These are phyloP conservation scores for Natrix natrix DNA, from an alignment of 2,797 vertebrate species.

Conservation along the genomic window DNA sequence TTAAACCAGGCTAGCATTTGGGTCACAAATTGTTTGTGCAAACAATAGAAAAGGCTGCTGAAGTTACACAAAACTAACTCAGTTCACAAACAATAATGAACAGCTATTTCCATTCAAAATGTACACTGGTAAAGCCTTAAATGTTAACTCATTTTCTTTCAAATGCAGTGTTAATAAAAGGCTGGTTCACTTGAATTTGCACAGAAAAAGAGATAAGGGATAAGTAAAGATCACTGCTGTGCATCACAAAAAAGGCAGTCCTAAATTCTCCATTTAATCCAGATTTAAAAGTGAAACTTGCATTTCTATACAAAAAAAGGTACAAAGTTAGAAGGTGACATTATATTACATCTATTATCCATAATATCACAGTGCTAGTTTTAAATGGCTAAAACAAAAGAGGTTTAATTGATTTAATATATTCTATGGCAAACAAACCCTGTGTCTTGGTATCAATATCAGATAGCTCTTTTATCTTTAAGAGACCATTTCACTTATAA, in stretches of 20 bases:
- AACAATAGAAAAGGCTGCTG: conserved; percentile 28
- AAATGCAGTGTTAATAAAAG: conserved; percentile 49
- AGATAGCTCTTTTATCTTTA: conserved; percentile 49
- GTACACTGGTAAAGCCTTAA: conserved; percentile 48
- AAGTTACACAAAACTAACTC: conserved; percentile 30
- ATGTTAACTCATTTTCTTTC: conserved; percentile 22
- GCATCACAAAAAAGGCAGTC: background rate
- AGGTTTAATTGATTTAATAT: conserved; percentile 59
- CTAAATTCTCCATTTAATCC: conserved; percentile 18
- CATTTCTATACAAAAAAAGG: conserved; percentile 65
- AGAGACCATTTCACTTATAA: conserved; percentile 53
- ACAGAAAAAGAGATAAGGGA: conserved; percentile 45
- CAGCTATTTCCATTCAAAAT: background rate
- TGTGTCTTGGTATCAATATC: conserved; percentile 43
- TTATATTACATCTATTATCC: conserved; percentile 71
- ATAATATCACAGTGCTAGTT: conserved; percentile 72
- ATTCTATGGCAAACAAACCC: conserved; percentile 53
- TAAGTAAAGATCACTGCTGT: conserved; percentile 38
- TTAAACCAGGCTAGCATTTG: background rate
- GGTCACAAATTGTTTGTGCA: background rate
- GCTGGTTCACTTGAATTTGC: conserved; percentile 51
- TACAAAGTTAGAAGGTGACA: conserved; percentile 67
- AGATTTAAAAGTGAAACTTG: conserved; percentile 53
- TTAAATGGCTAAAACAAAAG: conserved; percentile 68
- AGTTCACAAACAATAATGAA: conserved; percentile 36